These are phyloP conservation scores for Aselliscus stoliczkanus DNA, from an alignment of 2,797 vertebrate genomes.

Conservation along the genomic window DNA sequence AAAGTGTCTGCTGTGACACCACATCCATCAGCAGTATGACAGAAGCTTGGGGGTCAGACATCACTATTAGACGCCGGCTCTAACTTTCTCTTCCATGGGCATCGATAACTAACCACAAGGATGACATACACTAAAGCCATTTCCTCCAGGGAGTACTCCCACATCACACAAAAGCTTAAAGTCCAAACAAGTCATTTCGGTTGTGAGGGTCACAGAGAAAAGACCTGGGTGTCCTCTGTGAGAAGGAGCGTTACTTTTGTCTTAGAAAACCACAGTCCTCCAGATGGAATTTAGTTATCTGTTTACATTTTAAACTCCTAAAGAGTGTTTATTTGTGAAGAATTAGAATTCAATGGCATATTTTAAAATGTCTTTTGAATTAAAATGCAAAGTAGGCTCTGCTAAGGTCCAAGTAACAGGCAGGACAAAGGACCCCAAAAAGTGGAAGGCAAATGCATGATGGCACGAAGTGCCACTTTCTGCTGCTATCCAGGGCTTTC, in stretches of 20 bases:
- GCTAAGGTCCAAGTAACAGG: background rate
- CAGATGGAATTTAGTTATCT: background rate
- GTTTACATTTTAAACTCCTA: background rate
- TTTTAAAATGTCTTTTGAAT: background rate
- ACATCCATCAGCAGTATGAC: fast-evolving
- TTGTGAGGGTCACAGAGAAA: background rate
- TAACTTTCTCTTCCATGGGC: background rate
- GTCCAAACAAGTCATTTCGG: background rate
- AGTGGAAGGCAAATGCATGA: fast-evolving
- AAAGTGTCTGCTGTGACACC: background rate
- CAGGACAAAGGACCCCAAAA: no score
- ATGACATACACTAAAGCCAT: fast-evolving
- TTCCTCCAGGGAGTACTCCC: background rate
- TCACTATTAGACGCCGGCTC: background rate
- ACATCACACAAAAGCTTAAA: background rate
- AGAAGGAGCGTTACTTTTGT: background rate
- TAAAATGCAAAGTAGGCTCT: background rate
- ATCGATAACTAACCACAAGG: fast-evolving
- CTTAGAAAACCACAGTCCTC: background rate
- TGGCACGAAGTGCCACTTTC: background rate
- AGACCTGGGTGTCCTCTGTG: background rate
- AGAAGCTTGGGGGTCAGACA: no score
- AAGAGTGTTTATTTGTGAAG: background rate
- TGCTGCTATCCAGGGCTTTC: background rate
- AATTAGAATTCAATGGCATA: background rate